Percentiles rank a stretch among this genome's conserved stretches.
phyloP scores from a whole-genome alignment of 2,113 vertebrate genomes.

The Pampusana beccarii region DNA sequence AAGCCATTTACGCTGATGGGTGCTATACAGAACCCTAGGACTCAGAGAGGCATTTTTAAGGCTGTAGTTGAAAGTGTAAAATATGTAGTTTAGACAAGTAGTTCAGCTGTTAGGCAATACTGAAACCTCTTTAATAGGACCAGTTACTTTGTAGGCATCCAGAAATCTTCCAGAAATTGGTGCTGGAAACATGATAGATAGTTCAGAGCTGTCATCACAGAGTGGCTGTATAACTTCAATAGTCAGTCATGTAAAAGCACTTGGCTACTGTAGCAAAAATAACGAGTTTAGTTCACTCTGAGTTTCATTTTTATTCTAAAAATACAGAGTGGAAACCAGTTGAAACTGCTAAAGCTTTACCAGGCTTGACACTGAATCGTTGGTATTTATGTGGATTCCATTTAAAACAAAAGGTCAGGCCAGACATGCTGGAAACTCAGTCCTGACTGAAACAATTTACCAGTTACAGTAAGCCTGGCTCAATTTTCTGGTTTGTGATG shows the following conservation, averaged over 20 bases:
- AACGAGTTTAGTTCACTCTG: neutral
- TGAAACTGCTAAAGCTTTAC: neutral
- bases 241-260: neutral
- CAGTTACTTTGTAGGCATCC: neutral
- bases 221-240: neutral
- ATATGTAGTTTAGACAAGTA: neutral
- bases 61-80: neutral
- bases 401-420: conserved; percentile 20
- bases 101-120: neutral
- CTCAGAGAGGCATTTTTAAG: neutral
- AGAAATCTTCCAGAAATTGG: neutral
- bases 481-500: neutral
- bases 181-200: neutral
- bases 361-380: neutral
- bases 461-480: neutral
- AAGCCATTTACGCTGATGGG: neutral
- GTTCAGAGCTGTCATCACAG: neutral
- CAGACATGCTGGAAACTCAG: neutral
- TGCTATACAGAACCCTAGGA: neutral
- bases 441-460: neutral
- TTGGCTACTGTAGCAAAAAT: neutral
- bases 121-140: neutral
- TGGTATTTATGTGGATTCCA: neutral
- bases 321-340: neutral
- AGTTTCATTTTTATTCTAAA: neutral